Evolutionary conservation across 2,888 invertebrate genomes (phyloP).

Genomic region (Anaspis maculata): DNA sequence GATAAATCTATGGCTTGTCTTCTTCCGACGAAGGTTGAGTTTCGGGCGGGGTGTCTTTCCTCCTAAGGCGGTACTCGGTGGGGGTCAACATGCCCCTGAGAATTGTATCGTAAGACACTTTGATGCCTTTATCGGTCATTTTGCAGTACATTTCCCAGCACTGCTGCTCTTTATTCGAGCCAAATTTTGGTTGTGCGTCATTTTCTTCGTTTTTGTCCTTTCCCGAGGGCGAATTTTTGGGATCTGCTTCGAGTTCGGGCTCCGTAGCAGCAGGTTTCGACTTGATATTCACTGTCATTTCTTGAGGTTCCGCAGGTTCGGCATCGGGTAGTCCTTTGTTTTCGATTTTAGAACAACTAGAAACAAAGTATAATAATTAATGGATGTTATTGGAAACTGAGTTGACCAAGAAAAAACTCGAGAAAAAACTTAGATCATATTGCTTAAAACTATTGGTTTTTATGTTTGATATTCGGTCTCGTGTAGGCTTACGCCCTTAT

Average conservation of each 20-base stretch:
- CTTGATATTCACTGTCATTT: constrained; percentile 3
- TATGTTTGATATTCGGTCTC: no score
- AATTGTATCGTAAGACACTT: constrained; percentile 60
- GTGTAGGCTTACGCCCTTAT: no score
- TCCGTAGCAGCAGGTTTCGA: not conserved
- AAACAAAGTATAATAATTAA: not conserved
- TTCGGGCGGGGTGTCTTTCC: no score
- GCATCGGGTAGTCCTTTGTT: not conserved
- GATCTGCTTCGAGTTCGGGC: constrained; percentile 1
- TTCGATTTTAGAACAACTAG: not conserved
- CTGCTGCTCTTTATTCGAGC: constrained; percentile 41
- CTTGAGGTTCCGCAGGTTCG: not conserved
- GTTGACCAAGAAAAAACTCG: no score
- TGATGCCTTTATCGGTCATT: constrained; percentile 60
- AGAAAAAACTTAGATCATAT: no score
- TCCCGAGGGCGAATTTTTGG: no score
- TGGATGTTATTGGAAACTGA: no score
- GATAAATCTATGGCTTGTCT: no score
- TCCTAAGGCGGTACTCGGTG: constrained; percentile 58
- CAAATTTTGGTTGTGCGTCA: constrained; percentile 17
- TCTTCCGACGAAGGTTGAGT: no score
- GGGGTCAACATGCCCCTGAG: constrained; percentile 64
- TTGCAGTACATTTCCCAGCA: constrained; percentile 62
- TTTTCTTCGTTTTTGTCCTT: not conserved
- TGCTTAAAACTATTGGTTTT: no score